phyloP scores from a whole-genome alignment of 2,113 vertebrate species.

The Thryonomys swinderianus region DNA sequence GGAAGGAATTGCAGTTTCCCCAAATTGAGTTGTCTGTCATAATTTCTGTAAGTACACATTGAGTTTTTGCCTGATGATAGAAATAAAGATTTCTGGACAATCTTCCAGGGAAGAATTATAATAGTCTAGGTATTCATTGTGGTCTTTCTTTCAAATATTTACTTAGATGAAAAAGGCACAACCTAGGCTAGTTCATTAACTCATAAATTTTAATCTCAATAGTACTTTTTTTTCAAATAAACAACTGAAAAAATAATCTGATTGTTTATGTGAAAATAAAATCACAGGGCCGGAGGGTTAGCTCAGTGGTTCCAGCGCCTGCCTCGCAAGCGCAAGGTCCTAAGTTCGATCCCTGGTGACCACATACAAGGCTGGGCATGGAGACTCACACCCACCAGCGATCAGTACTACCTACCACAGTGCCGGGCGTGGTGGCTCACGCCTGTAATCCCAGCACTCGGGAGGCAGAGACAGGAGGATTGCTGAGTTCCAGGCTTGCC shows the following conservation, averaged over 20 bases:
- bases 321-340: too few species aligned
- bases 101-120: not conserved
- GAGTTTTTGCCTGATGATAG: not conserved
- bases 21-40: not conserved
- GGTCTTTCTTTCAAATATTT: not conserved
- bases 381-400: too few species aligned
- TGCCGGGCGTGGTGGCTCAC: too few species aligned
- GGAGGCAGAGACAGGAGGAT: too few species aligned
- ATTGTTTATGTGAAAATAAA: not conserved
- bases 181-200: not conserved
- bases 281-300: too few species aligned
- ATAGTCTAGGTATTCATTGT: not conserved
- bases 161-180: not conserved
- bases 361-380: too few species aligned
- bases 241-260: not conserved
- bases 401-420: too few species aligned
- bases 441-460: too few species aligned
- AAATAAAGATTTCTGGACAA: not conserved
- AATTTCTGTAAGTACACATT: not conserved
- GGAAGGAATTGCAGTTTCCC: not conserved
- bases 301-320: too few species aligned
- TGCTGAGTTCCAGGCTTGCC: too few species aligned
- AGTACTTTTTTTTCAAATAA: constrained; percentile 3
- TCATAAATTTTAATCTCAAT: not conserved
- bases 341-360: too few species aligned